Percentiles rank a stretch among this genome's conserved stretches.
These are phyloP conservation scores for Odontocolon sp. DNA, from an alignment of 2,888 invertebrate species.

Conservation along the genomic window DNA sequence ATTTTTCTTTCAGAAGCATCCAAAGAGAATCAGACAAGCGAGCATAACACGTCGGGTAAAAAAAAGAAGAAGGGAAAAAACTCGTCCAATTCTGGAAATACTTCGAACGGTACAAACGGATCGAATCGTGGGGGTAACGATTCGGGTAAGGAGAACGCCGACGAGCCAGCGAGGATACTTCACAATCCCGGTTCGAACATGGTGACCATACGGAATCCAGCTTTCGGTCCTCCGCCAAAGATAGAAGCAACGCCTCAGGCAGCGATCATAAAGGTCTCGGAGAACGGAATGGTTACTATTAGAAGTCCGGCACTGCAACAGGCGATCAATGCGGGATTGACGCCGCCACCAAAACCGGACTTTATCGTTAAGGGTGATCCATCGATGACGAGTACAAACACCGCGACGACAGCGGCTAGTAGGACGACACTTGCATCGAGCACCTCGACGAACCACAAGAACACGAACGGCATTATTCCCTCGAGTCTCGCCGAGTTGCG, in stretches of 20 bases:
- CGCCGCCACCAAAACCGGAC: constrained; percentile 78
- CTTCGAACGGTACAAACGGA: constrained; percentile 26
- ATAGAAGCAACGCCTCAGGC: constrained; percentile 82
- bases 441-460: constrained; percentile 63
- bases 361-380: constrained; percentile 77
- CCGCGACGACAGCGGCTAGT: constrained; percentile 52
- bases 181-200: constrained; percentile 83
- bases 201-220: constrained; percentile 90
- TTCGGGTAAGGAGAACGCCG: constrained; percentile 64
- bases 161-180: constrained; percentile 80
- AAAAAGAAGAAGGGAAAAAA: constrained; percentile 80
- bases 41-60: constrained; percentile 81
- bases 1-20: constrained; percentile 61
- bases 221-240: constrained; percentile 86
- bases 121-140: constrained; percentile 59
- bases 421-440: constrained; percentile 49
- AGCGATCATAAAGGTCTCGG: constrained; percentile 86
- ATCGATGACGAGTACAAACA: constrained; percentile 28
- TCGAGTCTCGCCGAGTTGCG: constrained; percentile 76
- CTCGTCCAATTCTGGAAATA: constrained; percentile 38
- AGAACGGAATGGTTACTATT: constrained; percentile 92
- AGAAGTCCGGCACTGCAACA: constrained; percentile 87
- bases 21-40: constrained; percentile 65
- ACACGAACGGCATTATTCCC: constrained; percentile 71
- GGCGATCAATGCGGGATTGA: constrained; percentile 79